Percentiles rank a stretch among this genome's conserved stretches.
These are phyloP conservation scores for Brenthis hecate DNA, from an alignment of 2,888 invertebrate genomes.

Conservation along the genomic window DNA sequence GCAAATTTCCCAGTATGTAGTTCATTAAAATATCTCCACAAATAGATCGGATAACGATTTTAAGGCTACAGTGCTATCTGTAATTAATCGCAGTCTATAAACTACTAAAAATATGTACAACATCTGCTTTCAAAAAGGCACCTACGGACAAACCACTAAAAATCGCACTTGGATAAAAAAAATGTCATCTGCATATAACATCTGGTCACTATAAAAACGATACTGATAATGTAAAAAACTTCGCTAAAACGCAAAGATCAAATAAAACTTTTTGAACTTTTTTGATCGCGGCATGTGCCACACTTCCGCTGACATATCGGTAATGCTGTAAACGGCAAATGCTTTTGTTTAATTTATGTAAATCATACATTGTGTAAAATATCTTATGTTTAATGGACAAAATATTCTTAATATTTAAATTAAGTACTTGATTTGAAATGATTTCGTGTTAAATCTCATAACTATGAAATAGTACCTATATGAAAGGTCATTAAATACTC, in stretches of 20 bases:
- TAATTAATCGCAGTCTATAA: constrained; percentile 25
- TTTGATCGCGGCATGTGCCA: constrained; percentile 70
- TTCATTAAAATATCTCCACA: constrained; percentile 9
- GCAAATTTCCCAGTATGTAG: constrained; percentile 4
- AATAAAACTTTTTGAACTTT: constrained; percentile 55
- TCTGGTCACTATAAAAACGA: constrained; percentile 73
- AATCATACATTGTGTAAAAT: not conserved
- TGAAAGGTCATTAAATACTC: too few relatives aligned
- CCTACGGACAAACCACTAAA: constrained; percentile 69
- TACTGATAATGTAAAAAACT: constrained; percentile 59
- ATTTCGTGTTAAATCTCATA: too few relatives aligned
- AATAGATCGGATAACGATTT: constrained; percentile 8
- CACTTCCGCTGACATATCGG: constrained; percentile 57
- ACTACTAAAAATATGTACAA: constrained; percentile 54
- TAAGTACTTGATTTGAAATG: too few relatives aligned
- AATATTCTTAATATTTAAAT: too few relatives aligned
- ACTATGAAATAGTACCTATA: too few relatives aligned
- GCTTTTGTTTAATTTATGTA: constrained; percentile 34
- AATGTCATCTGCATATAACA: constrained; percentile 81
- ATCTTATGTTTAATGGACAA: not conserved
- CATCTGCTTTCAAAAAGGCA: constrained; percentile 73
- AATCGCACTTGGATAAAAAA: constrained; percentile 72
- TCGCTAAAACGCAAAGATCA: constrained; percentile 66
- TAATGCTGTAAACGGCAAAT: constrained; percentile 20
- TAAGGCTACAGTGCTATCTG: not conserved